phyloP scores from a whole-genome alignment of 2,888 invertebrate species.

The Pseudococcus jackbeardsleyi region DNA sequence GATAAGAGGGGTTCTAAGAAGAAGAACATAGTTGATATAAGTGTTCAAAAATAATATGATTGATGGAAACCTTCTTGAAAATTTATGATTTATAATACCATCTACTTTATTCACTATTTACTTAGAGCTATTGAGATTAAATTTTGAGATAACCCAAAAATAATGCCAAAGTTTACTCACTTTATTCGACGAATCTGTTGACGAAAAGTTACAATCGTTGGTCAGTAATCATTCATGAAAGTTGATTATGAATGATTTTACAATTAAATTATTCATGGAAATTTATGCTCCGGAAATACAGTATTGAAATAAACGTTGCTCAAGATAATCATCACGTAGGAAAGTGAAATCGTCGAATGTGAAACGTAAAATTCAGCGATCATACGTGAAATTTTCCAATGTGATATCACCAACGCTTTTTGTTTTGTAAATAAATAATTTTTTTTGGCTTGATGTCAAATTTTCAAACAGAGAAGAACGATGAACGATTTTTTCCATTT shows the following conservation, averaged over 20 bases:
- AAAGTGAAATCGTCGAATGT: slow-evolving; percentile 32
- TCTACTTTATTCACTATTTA: too few relatives aligned
- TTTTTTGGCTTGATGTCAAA: neutral
- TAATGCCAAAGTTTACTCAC: neutral
- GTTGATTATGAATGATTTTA: neutral
- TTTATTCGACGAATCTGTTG: neutral
- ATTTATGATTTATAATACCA: too few relatives aligned
- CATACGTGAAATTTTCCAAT: slow-evolving; percentile 12
- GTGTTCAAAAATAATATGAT: too few relatives aligned
- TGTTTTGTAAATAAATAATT: neutral
- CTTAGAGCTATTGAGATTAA: too few relatives aligned
- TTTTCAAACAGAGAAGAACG: too few relatives aligned
- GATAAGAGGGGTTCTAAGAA: too few relatives aligned
- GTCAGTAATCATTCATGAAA: neutral
- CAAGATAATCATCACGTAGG: neutral
- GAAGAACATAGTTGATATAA: too few relatives aligned
- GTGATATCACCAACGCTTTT: neutral
- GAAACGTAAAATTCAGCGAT: neutral
- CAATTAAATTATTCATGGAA: neutral
- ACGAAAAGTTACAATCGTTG: neutral
- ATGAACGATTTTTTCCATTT: too few relatives aligned
- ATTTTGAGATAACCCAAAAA: neutral
- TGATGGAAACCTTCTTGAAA: too few relatives aligned
- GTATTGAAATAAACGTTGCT: neutral
- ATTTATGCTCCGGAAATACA: neutral